Evolutionary conservation across 2,888 invertebrate species (phyloP), one percentile per base, ranked within the genome.

Genomic region (Tyria jacobaeae): DNA sequence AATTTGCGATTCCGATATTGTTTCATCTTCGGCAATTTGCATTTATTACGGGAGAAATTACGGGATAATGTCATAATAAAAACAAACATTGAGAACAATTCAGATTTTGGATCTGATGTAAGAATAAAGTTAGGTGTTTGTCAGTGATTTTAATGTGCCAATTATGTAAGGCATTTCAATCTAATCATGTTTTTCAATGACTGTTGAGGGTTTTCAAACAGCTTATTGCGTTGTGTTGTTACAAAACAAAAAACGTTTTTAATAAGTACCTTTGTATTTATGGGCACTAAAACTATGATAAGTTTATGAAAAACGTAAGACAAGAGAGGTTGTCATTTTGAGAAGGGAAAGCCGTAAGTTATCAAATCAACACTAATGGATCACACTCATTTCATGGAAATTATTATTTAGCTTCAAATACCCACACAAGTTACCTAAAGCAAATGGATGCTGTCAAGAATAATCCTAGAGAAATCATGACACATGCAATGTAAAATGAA

Each of bases 1-100:
- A 75, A 80, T 79, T 68, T 76, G 71, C 62, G 67, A 76, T 81
- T 78, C 66, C 62, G 66, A 76, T 79, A 68, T 80, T 79, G 76
- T 76, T 75, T 74, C 66, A 69, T 71, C 73, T 73, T 64, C 61
- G 58, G 62, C 52, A 70, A 73, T 77, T 74, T 73, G 63, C 72
- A 70, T 75, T 75, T 39, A 67, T 75, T 73, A 64, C 57, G 31
- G 48, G 25, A 55, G 59, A 59, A 52, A 62, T 60, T 55, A 71
- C 51, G 48, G 62, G 47, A 66, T 62, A 58, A 63, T 37, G 57
- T 50, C 39, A 58, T 57, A 67, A 64, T 63, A 57, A 61, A 62
- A 60, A 66, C 61, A 63, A 58, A 68, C 50, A 51, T 47, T 35
- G 17, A 9, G 41, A 54, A 60, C 55, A 58, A 59, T 55, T 59